These are phyloP conservation scores for Lytechinus variegatus DNA, from an alignment of 35 echinoderm and acorn worm genomes.

Conservation along the genomic window DNA sequence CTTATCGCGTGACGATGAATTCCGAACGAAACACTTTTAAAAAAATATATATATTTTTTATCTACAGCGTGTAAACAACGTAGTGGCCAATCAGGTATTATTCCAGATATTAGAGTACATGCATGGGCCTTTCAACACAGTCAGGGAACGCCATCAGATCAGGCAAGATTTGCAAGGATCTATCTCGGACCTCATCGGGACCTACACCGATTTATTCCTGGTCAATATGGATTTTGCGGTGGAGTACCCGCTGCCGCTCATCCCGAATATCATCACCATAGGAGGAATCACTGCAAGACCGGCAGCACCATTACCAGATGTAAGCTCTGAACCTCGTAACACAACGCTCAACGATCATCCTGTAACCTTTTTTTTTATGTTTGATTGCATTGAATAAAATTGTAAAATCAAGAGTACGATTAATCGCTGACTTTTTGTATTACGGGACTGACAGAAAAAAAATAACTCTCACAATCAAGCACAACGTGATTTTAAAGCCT, in stretches of 20 bases:
- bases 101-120: neutral
- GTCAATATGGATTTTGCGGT: slow-evolving; percentile 22
- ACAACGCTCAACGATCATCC: neutral
- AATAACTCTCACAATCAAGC: too few species aligned
- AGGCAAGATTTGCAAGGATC: slow-evolving; percentile 10
- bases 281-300: slow-evolving; percentile 21
- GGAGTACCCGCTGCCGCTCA: neutral
- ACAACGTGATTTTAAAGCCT: too few species aligned
- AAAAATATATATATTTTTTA: neutral
- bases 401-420: neutral
- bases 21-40: too few species aligned
- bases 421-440: too few species aligned
- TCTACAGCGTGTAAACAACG: slow-evolving; percentile 25
- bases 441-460: too few species aligned
- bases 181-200: neutral
- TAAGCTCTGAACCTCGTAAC: neutral
- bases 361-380: neutral
- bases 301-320: slow-evolving; percentile 8
- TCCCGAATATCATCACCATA: slow-evolving; percentile 25
- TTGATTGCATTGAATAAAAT: neutral
- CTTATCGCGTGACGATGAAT: too few species aligned
- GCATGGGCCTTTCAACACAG: neutral
- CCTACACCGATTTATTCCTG: neutral
- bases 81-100: neutral
- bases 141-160: neutral